Base-by-base conservation (phyloP, 2,113 vertebrate genomes). In the Panurus biarmicus region DNA sequence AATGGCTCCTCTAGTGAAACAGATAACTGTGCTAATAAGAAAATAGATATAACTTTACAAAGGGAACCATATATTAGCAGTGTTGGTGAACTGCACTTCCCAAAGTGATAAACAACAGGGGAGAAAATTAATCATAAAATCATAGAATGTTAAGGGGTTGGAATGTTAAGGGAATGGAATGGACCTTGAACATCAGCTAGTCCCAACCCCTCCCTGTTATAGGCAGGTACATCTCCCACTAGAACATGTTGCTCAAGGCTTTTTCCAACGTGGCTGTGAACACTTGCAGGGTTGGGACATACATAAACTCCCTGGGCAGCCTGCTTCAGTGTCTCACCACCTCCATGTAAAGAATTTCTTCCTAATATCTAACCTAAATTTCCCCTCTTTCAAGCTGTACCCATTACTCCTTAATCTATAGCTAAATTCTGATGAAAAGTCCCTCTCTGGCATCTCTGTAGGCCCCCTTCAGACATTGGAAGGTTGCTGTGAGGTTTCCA, bases 181-280 rank as follows among this genome's bases (percentile, higher is more conserved):
- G 14, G 15, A 42, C 21, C 7, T 75, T 25, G 50, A 64, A 26
- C 5, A 51, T 33, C 26, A 28, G 23, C 14, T 57, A 50, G 36
- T 42, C 33, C 22, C 18, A 72, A 4, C 10, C 0, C 1, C 5
- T 14, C 8, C 10, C 4, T 15, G 1, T 10, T 25, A 16, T 6
- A 10, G 26, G 6, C 26, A 50, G 9, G 6, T 51, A n/a, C 10
- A 44, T 50, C 22, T 58, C 12, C 9, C 18, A 20, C 17, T 24
- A 24, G 10, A 65, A 7, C 14, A 36, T 14, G 10, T 44, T 36
- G 10, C 6, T 57, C 31, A 50, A 36, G 44, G 18, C 10, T 50
- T 72, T 80, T 65, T 65, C 18, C 50, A 36, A 2, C 5, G 11
- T 57, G 17, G 6, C 31, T 57, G 26, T 36, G 21, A 42, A 50